Percentiles rank a stretch among this genome's conserved stretches.
phyloP scores from a whole-genome alignment of 1,140 invertebrate genomes.

The Pseudomyrmex gracilis region DNA sequence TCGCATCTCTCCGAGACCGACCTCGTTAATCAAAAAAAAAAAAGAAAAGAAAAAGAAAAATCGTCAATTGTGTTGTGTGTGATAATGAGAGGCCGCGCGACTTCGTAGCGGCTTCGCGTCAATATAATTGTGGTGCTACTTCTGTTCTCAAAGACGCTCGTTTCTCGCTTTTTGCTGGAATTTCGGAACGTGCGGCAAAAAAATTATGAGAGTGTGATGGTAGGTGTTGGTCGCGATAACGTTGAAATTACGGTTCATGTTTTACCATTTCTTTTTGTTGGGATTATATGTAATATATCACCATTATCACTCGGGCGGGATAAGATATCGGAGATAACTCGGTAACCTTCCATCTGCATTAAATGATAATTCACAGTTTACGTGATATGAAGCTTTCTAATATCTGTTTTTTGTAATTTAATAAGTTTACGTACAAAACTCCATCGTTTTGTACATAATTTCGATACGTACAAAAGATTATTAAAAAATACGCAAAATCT shows the following conservation, averaged over 20 bases:
- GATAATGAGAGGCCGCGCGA: slow-evolving; percentile 33
- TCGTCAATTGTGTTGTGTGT: slow-evolving; percentile 69
- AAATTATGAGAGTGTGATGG: slow-evolving; percentile 60
- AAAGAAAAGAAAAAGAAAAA: slow-evolving; percentile 21
- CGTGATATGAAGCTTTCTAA: too few relatives aligned
- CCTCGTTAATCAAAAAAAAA: slow-evolving; percentile 31
- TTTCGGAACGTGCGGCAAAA: slow-evolving; percentile 34
- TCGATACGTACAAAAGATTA: too few relatives aligned
- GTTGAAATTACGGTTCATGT: slow-evolving; percentile 61
- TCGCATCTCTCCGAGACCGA: slow-evolving; percentile 13
- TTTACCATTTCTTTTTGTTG: neutral
- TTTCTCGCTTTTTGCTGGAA: slow-evolving; percentile 48
- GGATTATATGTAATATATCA: neutral
- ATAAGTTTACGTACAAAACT: too few relatives aligned
- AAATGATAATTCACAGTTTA: too few relatives aligned
- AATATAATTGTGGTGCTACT: slow-evolving; percentile 63
- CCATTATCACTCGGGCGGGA: slow-evolving; percentile 3
- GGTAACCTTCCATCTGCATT: neutral
- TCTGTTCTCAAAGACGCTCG: slow-evolving; percentile 55
- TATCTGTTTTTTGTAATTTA: too few relatives aligned
- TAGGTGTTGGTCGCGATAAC: slow-evolving; percentile 51
- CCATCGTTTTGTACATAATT: too few relatives aligned
- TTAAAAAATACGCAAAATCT: too few relatives aligned
- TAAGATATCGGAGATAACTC: slow-evolving; percentile 34
- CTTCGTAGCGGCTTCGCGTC: slow-evolving; percentile 27